Evolutionary conservation across 2,888 invertebrate genomes (phyloP), one percentile per base, ranked within the genome.

Genomic region (Ecliptopera silaceata): DNA sequence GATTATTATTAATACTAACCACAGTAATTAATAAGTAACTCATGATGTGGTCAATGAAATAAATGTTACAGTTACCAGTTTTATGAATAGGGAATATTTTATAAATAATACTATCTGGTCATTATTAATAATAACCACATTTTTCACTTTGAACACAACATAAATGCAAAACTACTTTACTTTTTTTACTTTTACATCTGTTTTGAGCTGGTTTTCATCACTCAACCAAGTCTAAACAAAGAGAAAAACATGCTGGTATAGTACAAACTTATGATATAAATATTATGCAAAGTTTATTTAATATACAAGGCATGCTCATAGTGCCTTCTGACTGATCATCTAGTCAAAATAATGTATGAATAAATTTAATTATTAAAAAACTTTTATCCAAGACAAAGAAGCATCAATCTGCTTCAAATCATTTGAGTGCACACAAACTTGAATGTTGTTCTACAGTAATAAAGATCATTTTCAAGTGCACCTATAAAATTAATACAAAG

Each of bases 391-490:
- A 15, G 15, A 36, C 36, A 15, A 36, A 36, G 15, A 15, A 8
- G n/a, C 2, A n/a, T 31, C n/a, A 31, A n/a, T 31, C 31, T 31
- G 34, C 13, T 45, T 8, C 1, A 22, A 47, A 13, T 22, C 13
- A 2, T 1, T 36, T 22, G 12, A 22, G 44, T 61, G 13, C 51
- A 64, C 13, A 45, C 58, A 17, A 69, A 62, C 63, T 43, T 66
- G 44, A 48, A 58, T 66, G 66, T 66, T 69, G 66, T 50, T 3
- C 0, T 38, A 31, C 36, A 2, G 1, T 29, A 13, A 56, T 65
- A 71, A 55, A 65, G 64, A 60, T 64, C 54, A 52, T 53, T 49
- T 64, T 70, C 48, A 59, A 56, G 54, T 69, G 66, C 60, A 65
- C 57, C 63, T 63, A 15, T 38, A 48, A 59, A 61, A 38, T 36